Evolutionary conservation across 2,888 invertebrate species (phyloP).

Genomic region (Drosophila rubida): DNA sequence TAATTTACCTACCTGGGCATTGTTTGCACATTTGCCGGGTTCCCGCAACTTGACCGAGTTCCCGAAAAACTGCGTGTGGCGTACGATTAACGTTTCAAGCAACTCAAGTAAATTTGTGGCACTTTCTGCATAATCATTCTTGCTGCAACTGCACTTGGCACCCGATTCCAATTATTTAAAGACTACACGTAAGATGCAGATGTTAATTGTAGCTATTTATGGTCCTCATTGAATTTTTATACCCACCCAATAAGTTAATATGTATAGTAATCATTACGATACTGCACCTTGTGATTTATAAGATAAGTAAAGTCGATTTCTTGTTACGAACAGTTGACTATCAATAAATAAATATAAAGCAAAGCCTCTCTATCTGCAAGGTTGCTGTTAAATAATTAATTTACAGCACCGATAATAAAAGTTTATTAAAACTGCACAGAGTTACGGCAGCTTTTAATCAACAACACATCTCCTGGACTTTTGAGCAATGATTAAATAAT

Average conservation of each 20-base stretch:
- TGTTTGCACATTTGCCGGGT: constrained; percentile 46
- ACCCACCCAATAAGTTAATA: constrained; percentile 7
- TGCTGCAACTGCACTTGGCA: constrained; percentile 6
- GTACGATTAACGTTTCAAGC: background rate
- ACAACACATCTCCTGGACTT: background rate
- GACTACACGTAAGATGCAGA: background rate
- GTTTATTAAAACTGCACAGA: background rate
- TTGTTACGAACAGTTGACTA: constrained; percentile 1
- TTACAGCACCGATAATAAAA: constrained; percentile 4
- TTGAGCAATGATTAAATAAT: background rate
- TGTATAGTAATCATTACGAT: constrained; percentile 1
- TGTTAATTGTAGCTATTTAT: background rate
- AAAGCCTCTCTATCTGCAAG: constrained; percentile 1
- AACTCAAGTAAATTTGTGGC: background rate
- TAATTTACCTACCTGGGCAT: constrained; percentile 46
- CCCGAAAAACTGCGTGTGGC: background rate
- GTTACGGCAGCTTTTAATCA: background rate
- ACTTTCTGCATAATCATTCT: constrained; percentile 3
- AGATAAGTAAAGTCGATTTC: background rate
- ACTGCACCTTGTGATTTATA: constrained; percentile 23
- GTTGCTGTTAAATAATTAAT: background rate
- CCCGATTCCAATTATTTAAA: constrained; percentile 7
- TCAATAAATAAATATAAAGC: constrained; percentile 17
- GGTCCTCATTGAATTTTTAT: constrained; percentile 1
- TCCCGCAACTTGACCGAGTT: constrained; percentile 17